phyloP scores from a whole-genome alignment of 1,140 invertebrate species.

The Branchinecta lynchi region DNA sequence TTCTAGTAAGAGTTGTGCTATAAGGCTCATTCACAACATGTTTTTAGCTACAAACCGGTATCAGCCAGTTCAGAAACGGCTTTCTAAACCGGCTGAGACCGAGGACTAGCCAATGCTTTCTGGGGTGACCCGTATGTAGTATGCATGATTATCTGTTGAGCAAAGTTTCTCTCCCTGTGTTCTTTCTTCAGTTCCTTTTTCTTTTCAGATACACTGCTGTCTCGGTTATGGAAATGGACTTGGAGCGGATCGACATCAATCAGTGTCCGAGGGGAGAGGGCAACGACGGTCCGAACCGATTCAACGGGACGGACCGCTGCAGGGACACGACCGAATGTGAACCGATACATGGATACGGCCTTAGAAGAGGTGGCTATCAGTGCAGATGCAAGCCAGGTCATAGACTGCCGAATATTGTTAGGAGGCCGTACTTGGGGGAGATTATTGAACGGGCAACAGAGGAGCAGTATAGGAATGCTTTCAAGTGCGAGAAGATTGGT shows the following conservation, averaged over 20 bases:
- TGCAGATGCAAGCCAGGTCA: conserved; percentile 80
- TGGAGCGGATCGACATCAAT: conserved; percentile 93
- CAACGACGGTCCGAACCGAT: conserved; percentile 73
- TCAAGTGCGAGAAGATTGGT: conserved; percentile 77
- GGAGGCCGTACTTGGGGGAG: conserved; percentile 79
- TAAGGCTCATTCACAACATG: too few species aligned
- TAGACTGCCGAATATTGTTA: conserved; percentile 65
- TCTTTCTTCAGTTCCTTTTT: conserved; percentile 15
- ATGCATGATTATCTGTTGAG: conserved; percentile 14
- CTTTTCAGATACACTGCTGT: conserved; percentile 69
- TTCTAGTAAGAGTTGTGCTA: too few species aligned
- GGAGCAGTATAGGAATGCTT: conserved; percentile 80
- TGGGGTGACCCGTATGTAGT: conserved; percentile 18
- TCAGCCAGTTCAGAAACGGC: too few species aligned
- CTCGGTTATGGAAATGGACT: conserved; percentile 87
- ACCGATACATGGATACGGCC: conserved; percentile 87
- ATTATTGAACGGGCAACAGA: conserved; percentile 79
- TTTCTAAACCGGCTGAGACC: too few species aligned
- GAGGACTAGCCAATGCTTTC: too few species aligned
- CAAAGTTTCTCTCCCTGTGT: background rate
- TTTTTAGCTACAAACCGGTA: too few species aligned
- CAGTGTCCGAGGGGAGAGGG: conserved; percentile 80
- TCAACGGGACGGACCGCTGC: conserved; percentile 77
- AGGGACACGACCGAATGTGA: conserved; percentile 94
- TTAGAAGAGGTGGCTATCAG: conserved; percentile 85